phyloP scores from a whole-genome alignment of 2,113 vertebrate genomes.

The Oreochromis spilurus region DNA sequence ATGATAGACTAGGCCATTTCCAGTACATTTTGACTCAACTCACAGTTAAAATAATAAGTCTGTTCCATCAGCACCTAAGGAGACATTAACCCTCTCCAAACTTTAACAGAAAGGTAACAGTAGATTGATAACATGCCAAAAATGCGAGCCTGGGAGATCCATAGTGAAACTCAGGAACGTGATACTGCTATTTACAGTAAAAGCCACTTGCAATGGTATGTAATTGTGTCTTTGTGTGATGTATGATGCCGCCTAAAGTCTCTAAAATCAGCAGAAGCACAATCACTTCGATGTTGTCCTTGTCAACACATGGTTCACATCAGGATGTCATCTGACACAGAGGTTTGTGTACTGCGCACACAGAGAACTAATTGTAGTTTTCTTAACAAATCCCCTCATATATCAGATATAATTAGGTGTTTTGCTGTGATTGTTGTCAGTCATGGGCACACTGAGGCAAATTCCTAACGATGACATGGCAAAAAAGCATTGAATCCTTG shows the following conservation, averaged over 20 bases:
- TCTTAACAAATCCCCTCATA: not conserved
- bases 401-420: not conserved
- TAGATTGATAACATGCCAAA: not conserved
- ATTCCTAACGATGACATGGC: not conserved
- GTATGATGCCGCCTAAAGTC: not conserved
- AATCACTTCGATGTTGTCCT: not conserved
- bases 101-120: not conserved
- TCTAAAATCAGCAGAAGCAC: not conserved
- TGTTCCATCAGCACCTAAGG: not conserved
- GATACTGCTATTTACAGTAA: not conserved
- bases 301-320: not conserved
- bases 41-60: not conserved
- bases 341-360: not conserved
- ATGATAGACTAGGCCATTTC: not conserved
- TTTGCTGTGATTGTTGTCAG: not conserved
- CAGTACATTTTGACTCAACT: not conserved
- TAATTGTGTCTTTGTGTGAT: not conserved
- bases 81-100: not conserved
- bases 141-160: not conserved
- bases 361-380: not conserved
- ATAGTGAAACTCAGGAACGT: not conserved
- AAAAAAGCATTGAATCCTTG: not conserved
- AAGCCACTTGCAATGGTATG: not conserved
- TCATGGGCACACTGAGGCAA: not conserved
- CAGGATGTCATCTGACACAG: not conserved